Conservation (phyloP, 2,888 invertebrate species). For the Xestia ashworthii region DNA sequence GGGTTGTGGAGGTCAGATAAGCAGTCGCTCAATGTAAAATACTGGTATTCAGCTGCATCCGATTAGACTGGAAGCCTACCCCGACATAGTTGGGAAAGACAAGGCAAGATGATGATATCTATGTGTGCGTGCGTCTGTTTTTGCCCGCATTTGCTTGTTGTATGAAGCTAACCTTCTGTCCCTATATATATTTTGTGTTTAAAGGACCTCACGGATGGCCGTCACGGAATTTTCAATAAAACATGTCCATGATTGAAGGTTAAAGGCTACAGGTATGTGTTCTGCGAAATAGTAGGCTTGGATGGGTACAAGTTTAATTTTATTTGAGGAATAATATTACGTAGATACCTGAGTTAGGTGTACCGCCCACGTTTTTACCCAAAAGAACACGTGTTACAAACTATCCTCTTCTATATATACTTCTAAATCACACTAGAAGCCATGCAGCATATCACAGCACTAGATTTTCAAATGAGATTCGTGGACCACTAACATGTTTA, state of each 20-base stretch:
- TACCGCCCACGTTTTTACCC: background rate
- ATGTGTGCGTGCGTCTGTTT: too few species aligned
- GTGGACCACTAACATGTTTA: background rate
- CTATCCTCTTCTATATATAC: too few species aligned
- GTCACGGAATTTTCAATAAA: slow-evolving; percentile 59
- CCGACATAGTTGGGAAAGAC: too few species aligned
- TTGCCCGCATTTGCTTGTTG: background rate
- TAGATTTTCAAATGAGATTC: background rate
- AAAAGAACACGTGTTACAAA: background rate
- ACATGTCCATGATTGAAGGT: slow-evolving; percentile 48
- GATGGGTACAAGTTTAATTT: background rate
- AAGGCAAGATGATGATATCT: too few species aligned
- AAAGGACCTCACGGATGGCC: slow-evolving; percentile 10
- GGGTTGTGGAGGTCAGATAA: too few species aligned
- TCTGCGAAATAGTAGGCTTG: slow-evolving; percentile 13
- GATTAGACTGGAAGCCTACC: too few species aligned
- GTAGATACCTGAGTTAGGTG: background rate
- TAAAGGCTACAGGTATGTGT: slow-evolving; percentile 34
- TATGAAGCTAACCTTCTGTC: background rate
- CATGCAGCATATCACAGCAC: background rate
- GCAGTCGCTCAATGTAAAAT: too few species aligned
- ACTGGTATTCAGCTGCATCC: too few species aligned
- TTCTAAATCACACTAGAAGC: too few species aligned
- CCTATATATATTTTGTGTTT: background rate
- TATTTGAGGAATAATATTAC: slow-evolving; percentile 6